Conservation (phyloP, 2,797 vertebrate genomes). For the Pipistrellus pygmaeus region DNA sequence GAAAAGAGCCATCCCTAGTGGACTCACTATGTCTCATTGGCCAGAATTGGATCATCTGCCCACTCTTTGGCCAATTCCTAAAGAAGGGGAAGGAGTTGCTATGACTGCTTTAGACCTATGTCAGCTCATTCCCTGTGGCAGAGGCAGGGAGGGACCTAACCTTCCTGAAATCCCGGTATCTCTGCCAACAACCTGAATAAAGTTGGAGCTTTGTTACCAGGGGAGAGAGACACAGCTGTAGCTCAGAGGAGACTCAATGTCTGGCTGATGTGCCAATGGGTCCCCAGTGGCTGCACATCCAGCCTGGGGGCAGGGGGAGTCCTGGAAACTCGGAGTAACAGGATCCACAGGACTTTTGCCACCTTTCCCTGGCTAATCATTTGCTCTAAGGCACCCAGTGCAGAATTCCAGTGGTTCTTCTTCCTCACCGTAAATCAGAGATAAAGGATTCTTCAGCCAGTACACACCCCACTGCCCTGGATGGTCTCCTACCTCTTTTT, state of each 20-base stretch:
- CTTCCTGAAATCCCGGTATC: conserved; percentile 40
- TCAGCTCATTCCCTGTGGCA: conserved; percentile 22
- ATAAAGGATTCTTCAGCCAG: neutral
- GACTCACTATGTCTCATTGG: neutral
- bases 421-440: neutral
- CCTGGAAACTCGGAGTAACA: neutral
- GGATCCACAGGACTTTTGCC: neutral
- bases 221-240: neutral
- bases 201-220: conserved; percentile 5
- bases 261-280: neutral
- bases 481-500: neutral
- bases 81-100: neutral
- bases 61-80: neutral
- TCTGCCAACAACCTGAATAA: neutral
- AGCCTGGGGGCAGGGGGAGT: neutral
- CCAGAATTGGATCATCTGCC: neutral
- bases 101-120: neutral
- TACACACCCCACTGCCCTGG: neutral
- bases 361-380: neutral
- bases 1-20: neutral
- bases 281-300: neutral
- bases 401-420: neutral
- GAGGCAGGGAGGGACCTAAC: neutral
- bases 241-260: neutral
- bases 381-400: neutral